These are phyloP conservation scores for Tylochromis polylepis DNA, from an alignment of 2,113 vertebrate species.

Conservation along the genomic window DNA sequence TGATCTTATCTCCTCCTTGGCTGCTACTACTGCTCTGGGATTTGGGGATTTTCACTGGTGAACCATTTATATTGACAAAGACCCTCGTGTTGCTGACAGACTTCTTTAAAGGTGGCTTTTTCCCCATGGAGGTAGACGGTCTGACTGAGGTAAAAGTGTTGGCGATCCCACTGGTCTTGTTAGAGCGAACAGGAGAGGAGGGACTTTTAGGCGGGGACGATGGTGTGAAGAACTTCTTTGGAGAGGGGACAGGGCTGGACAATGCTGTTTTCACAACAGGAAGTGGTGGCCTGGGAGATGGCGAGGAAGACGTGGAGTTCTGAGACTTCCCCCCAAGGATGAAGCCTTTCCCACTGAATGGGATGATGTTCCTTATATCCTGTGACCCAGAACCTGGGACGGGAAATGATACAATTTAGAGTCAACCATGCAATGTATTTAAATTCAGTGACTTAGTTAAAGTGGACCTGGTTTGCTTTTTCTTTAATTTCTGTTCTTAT, in stretches of 20 bases:
- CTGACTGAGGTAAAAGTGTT: neutral
- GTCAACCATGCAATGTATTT: neutral
- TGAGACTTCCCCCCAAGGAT: constrained; percentile 71
- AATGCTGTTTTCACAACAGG: neutral
- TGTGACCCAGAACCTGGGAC: constrained; percentile 62
- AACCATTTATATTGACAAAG: constrained; percentile 74
- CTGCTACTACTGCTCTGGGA: neutral
- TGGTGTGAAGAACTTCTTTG: neutral
- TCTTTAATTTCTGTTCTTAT: neutral
- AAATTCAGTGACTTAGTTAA: neutral
- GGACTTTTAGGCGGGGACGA: neutral
- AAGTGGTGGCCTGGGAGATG: constrained; percentile 4
- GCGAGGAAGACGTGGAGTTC: neutral
- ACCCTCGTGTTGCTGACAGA: constrained; percentile 72
- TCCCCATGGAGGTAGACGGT: neutral
- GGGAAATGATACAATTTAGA: neutral
- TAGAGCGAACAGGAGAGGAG: neutral
- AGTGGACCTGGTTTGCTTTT: neutral
- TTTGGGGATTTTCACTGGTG: constrained; percentile 70
- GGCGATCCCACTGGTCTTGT: neutral
- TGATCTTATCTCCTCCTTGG: neutral
- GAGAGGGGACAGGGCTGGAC: neutral
- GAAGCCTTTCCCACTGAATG: constrained; percentile 86
- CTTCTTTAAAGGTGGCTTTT: constrained; percentile 22
- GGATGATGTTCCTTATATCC: constrained; percentile 68